These are phyloP conservation scores for Danaus melanippus DNA, from an alignment of 1,140 invertebrate species.

Conservation along the genomic window DNA sequence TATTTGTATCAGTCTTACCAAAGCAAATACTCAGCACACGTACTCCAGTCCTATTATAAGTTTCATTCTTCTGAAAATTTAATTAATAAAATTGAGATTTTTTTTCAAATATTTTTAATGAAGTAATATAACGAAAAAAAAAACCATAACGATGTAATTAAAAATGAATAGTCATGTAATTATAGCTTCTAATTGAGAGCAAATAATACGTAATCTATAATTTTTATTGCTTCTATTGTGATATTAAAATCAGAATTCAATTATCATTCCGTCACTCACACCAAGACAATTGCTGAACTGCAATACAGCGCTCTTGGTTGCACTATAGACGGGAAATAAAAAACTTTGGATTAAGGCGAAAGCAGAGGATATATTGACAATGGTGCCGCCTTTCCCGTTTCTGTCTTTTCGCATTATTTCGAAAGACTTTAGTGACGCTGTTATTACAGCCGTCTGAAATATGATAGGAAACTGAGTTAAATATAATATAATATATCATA, in stretches of 20 bases:
- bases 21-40: slow-evolving; percentile 73
- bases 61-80: slow-evolving; percentile 41
- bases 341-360: slow-evolving; percentile 64
- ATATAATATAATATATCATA: too few species aligned
- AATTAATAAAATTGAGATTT: not conserved
- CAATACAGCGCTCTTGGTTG: slow-evolving; percentile 73
- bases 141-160: too few species aligned
- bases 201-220: too few species aligned
- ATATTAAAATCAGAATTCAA: not conserved
- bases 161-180: too few species aligned
- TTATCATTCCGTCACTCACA: slow-evolving; percentile 33
- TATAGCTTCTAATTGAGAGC: too few species aligned
- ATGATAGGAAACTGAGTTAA: too few species aligned
- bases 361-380: slow-evolving; percentile 71
- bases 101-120: too few species aligned
- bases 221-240: not conserved
- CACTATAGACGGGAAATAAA: slow-evolving; percentile 70
- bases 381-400: slow-evolving; percentile 62
- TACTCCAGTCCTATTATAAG: slow-evolving; percentile 70
- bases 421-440: slow-evolving; percentile 61
- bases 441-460: slow-evolving; percentile 52
- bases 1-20: slow-evolving; percentile 66
- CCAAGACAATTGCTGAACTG: slow-evolving; percentile 73
- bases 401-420: slow-evolving; percentile 71
- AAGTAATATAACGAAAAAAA: too few species aligned